Conservation (phyloP, 2,888 invertebrate species). For the Orchestes rusci region DNA sequence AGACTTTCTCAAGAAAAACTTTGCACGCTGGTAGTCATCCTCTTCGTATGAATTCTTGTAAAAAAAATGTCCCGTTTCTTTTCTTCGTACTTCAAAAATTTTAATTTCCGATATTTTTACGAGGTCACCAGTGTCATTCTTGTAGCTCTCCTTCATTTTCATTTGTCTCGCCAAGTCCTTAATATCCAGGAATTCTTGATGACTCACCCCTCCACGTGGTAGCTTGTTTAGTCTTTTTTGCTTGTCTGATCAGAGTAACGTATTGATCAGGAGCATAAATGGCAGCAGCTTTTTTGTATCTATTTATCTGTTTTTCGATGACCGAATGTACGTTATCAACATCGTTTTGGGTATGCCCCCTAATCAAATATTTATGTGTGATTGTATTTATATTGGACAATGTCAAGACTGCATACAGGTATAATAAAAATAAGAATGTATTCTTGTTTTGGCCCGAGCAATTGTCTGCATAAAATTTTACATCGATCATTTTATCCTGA, state of each 20-base stretch:
- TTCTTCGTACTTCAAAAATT: constrained; percentile 14
- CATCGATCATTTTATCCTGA: constrained; percentile 3
- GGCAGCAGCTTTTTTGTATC: constrained; percentile 5
- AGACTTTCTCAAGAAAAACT: too few species aligned
- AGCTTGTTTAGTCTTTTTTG: constrained; percentile 14
- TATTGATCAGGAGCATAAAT: constrained; percentile 10
- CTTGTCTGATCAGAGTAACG: constrained; percentile 9
- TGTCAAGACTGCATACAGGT: constrained; percentile 8
- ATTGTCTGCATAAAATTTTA: constrained; percentile 19
- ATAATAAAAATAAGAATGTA: constrained; percentile 9
- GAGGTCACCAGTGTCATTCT: background rate
- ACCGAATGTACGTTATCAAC: constrained; percentile 11
- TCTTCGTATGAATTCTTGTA: too few species aligned
- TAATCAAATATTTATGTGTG: constrained; percentile 15
- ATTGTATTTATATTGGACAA: constrained; percentile 6
- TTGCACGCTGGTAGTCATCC: too few species aligned
- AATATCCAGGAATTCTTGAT: constrained; percentile 14
- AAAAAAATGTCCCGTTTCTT: constrained; percentile 11
- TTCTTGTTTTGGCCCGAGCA: constrained; percentile 22
- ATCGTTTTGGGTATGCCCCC: constrained; percentile 15
- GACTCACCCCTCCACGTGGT: constrained; percentile 11
- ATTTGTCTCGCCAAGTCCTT: constrained; percentile 15
- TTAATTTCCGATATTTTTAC: too few species aligned
- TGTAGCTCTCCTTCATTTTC: constrained; percentile 9
- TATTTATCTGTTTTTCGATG: constrained; percentile 10